Conservation (phyloP, 2,113 vertebrate genomes). For the Crocuta crocuta region DNA sequence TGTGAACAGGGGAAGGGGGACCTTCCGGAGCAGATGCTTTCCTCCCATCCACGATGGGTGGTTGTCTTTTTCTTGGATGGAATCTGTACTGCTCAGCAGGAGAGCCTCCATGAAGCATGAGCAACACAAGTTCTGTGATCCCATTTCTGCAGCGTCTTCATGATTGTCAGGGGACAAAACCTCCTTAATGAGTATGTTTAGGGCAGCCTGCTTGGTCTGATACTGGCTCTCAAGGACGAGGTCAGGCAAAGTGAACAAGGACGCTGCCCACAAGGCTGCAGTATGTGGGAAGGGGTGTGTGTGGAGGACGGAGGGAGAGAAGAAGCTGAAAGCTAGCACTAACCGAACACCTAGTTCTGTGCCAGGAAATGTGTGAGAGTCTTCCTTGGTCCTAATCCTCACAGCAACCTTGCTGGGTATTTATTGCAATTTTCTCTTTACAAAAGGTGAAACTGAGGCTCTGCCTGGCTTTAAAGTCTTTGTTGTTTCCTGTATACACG, state of each 20-base stretch:
- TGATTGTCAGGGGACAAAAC: slow-evolving; percentile 69
- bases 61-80: slow-evolving; percentile 57
- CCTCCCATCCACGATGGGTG: slow-evolving; percentile 13
- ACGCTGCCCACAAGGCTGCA: not conserved
- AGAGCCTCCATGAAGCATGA: slow-evolving; percentile 72
- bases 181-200: slow-evolving; percentile 76
- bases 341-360: not conserved
- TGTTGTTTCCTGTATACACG: not conserved
- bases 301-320: not conserved
- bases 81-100: slow-evolving; percentile 72
- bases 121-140: slow-evolving; percentile 54
- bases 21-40: not conserved
- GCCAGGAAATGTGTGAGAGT: not conserved
- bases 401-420: not conserved
- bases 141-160: slow-evolving; percentile 74
- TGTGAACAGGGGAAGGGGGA: not conserved
- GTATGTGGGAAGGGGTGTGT: not conserved
- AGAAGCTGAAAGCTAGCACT: not conserved
- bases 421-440: not conserved
- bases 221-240: slow-evolving; percentile 62
- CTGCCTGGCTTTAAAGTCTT: not conserved
- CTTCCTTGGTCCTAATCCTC: not conserved
- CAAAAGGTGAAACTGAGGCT: not conserved
- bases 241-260: not conserved
- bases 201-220: slow-evolving; percentile 52